phyloP scores from a whole-genome alignment of 2,113 vertebrate species.

The Neogale vison region DNA sequence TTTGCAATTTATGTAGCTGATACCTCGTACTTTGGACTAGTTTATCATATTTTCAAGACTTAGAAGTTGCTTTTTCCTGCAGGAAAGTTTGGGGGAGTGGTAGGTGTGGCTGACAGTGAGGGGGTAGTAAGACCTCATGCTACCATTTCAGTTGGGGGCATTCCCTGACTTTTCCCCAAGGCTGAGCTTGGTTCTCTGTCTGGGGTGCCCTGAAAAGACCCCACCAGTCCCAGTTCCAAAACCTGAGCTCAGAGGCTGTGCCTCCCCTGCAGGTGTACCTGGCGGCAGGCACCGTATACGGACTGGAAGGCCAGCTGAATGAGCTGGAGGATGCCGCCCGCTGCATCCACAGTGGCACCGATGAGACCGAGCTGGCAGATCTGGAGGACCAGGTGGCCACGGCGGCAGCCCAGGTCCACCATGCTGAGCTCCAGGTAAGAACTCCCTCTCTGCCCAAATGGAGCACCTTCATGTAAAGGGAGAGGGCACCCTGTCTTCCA shows the following conservation, averaged over 20 bases:
- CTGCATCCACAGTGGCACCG: conserved; percentile 89
- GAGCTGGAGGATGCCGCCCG: conserved; percentile 93
- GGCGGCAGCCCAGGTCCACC: conserved; percentile 95
- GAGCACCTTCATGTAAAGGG: fast-evolving
- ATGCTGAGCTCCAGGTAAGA: conserved; percentile 95
- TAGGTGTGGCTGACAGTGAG: not conserved
- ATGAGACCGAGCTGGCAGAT: conserved; percentile 91
- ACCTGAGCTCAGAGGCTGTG: not conserved
- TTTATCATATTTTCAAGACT: not conserved
- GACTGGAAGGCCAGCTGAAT: conserved; percentile 93
- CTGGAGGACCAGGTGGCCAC: conserved; percentile 97
- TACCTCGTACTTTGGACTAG: too few species aligned
- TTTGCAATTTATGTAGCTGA: not conserved
- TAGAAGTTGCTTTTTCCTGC: not conserved
- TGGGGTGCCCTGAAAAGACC: not conserved
- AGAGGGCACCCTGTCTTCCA: not conserved
- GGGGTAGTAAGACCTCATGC: not conserved
- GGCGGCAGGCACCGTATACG: conserved; percentile 94
- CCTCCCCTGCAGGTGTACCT: conserved; percentile 91
- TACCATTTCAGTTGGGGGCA: not conserved
- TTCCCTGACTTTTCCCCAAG: not conserved
- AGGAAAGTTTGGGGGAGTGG: not conserved
- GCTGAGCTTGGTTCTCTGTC: not conserved
- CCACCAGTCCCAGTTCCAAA: not conserved
- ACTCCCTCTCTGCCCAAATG: not conserved